These are phyloP conservation scores for Cosmia pyralina DNA, from an alignment of 2,888 invertebrate genomes.

Conservation along the genomic window DNA sequence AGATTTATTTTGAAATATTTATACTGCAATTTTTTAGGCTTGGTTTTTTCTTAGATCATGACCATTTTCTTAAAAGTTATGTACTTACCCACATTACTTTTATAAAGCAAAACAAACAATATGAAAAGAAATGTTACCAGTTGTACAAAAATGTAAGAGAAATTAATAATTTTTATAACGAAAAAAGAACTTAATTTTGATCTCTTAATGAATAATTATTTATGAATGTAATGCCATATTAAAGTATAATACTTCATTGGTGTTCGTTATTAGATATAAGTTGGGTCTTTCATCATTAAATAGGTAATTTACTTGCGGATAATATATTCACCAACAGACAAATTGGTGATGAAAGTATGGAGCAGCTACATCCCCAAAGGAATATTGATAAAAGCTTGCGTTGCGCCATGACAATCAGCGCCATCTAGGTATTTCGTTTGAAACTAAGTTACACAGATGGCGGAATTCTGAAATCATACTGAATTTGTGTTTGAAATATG, in stretches of 20 bases:
- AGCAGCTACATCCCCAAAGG: neutral
- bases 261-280: constrained; percentile 72
- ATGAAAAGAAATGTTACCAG: constrained; percentile 50
- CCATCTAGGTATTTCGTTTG: constrained; percentile 48
- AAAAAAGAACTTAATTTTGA: constrained; percentile 80
- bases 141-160: constrained; percentile 59
- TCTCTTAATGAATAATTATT: constrained; percentile 88
- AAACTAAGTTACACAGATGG: constrained; percentile 48
- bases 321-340: neutral
- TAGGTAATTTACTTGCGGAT: neutral
- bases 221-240: constrained; percentile 89
- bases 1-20: neutral
- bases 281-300: constrained; percentile 57
- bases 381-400: neutral
- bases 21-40: neutral
- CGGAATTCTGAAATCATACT: neutral
- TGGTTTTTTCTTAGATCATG: neutral
- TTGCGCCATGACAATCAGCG: constrained; percentile 30
- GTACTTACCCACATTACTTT: constrained; percentile 2
- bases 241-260: constrained; percentile 84
- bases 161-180: constrained; percentile 65
- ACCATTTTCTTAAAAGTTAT: neutral
- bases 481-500: constrained; percentile 4
- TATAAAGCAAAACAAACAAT: neutral
- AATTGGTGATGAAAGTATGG: neutral